These are phyloP conservation scores for Riptortus pedestris DNA, from an alignment of 1,140 invertebrate species.

Conservation along the genomic window DNA sequence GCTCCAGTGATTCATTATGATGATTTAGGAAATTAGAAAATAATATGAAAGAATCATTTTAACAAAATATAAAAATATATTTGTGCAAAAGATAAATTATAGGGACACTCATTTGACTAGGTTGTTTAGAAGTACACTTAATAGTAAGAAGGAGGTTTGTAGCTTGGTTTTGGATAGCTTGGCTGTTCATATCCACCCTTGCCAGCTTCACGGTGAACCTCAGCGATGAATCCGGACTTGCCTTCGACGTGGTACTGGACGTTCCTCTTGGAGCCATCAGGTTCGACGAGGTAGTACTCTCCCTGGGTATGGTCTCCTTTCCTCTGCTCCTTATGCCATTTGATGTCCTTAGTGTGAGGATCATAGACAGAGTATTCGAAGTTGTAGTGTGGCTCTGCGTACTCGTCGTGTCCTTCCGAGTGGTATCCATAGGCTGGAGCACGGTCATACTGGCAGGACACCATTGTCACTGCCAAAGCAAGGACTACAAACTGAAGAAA, in stretches of 20 bases:
- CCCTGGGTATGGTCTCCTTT: slow-evolving; percentile 31
- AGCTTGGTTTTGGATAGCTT: no score
- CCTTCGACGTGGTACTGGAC: slow-evolving; percentile 35
- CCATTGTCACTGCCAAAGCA: background rate
- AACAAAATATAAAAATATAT: no score
- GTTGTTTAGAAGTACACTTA: no score
- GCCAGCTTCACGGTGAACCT: no score
- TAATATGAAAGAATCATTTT: no score
- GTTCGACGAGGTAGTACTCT: slow-evolving; percentile 31
- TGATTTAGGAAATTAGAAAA: no score
- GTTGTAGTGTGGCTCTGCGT: slow-evolving; percentile 31
- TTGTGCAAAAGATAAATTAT: no score
- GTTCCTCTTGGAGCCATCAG: slow-evolving; percentile 33
- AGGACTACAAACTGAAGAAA: background rate
- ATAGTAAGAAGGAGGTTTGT: no score
- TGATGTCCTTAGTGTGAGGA: slow-evolving; percentile 34
- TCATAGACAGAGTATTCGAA: slow-evolving; percentile 37
- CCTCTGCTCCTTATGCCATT: slow-evolving; percentile 34
- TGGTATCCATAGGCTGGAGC: background rate
- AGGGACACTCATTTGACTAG: no score
- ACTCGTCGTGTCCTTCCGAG: background rate
- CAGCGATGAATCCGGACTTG: no score
- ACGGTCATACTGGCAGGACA: background rate
- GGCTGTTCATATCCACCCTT: no score
- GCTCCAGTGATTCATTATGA: no score